Evolutionary conservation across 2,797 vertebrate genomes (phyloP).

Genomic region (Neostethus bicornis): DNA sequence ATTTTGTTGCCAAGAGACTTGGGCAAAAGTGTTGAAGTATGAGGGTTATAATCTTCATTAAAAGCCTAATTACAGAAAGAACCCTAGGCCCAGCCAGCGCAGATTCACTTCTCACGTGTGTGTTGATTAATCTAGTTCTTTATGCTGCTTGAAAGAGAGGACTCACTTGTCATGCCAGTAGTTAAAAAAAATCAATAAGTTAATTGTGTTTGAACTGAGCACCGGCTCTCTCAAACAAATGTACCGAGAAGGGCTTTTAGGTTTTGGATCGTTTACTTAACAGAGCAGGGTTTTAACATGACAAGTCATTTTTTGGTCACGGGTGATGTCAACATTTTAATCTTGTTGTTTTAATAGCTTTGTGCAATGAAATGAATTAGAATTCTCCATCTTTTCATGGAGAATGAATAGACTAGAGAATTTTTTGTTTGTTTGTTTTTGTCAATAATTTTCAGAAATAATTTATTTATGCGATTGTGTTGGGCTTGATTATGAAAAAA

Average conservation of each 20-base stretch:
- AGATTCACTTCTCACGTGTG: not conserved
- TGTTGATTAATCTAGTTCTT: not conserved
- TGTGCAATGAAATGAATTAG: too few relatives aligned
- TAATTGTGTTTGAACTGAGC: not conserved
- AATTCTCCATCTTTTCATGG: too few relatives aligned
- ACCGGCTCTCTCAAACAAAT: not conserved
- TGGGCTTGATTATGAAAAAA: too few relatives aligned
- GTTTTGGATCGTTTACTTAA: constrained; percentile 18
- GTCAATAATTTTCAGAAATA: too few relatives aligned
- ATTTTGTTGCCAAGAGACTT: constrained; percentile 73
- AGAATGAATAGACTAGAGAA: too few relatives aligned
- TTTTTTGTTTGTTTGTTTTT: too few relatives aligned
- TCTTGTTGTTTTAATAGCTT: too few relatives aligned
- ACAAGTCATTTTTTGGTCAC: too few relatives aligned
- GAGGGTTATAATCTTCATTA: constrained; percentile 32
- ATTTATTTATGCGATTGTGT: too few relatives aligned
- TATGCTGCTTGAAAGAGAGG: not conserved
- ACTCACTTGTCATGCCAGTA: not conserved
- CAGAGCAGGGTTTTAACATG: too few relatives aligned
- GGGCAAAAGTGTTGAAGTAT: constrained; percentile 25
- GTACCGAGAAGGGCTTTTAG: not conserved
- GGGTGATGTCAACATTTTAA: too few relatives aligned
- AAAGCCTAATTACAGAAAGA: constrained; percentile 43
- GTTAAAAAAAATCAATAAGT: not conserved
- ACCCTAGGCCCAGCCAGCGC: constrained; percentile 20